Percentiles rank a stretch among this genome's conserved stretches.
Evolutionary conservation across 2,113 vertebrate genomes (phyloP).

Genomic region (Melanocharis versteri): DNA sequence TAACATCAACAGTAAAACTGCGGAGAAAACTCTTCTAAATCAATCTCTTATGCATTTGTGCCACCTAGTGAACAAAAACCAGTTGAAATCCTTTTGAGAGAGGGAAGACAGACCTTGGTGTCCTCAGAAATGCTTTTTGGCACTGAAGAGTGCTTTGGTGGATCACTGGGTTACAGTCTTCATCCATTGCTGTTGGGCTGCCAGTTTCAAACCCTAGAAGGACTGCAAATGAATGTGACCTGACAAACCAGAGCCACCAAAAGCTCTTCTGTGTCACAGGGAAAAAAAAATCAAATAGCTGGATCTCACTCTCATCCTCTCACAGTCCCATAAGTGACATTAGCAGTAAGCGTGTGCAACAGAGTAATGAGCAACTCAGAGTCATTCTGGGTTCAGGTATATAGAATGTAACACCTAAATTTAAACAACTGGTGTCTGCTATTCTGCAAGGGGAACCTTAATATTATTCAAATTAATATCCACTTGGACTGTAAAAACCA

Average conservation of each 20-base stretch:
- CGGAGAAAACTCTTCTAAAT: neutral
- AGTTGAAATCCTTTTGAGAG: neutral
- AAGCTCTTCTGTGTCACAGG: neutral
- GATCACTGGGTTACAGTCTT: neutral
- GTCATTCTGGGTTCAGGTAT: neutral
- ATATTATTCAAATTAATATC: neutral
- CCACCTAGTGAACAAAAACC: conserved; percentile 55
- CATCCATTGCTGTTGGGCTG: neutral
- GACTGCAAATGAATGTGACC: neutral
- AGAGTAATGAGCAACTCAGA: neutral
- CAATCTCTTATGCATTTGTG: conserved; percentile 19
- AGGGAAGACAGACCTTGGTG: neutral
- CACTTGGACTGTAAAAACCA: neutral
- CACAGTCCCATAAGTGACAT: neutral
- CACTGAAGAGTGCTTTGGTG: neutral
- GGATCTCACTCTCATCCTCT: neutral
- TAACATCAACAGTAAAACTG: neutral
- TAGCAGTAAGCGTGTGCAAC: neutral
- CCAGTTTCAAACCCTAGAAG: neutral
- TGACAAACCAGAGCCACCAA: neutral
- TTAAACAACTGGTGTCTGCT: neutral
- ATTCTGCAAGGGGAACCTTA: neutral
- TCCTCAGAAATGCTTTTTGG: neutral
- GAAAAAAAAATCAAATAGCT: neutral
- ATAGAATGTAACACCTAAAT: neutral